A percentile compares a stretch with the other conserved stretches of the same genome.
phyloP scores from a whole-genome alignment of 2,888 invertebrate species.

The Eremobia ochroleuca region DNA sequence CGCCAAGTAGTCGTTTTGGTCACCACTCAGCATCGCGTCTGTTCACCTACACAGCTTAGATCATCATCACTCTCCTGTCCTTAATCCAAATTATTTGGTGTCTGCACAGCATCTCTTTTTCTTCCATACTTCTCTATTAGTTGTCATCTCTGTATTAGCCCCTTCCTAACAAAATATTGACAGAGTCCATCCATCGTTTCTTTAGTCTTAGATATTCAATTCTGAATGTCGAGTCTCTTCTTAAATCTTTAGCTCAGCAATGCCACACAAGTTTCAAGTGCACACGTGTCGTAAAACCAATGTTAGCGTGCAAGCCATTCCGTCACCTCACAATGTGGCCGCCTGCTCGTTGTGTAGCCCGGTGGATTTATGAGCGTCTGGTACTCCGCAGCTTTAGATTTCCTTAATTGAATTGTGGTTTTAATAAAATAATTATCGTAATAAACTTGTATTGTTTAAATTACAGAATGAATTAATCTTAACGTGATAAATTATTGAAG shows the following conservation, averaged over 20 bases:
- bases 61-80: no score
- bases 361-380: constrained; percentile 53
- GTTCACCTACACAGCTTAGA: no score
- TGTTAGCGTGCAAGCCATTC: constrained; percentile 72
- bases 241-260: constrained; percentile 62
- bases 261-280: constrained; percentile 77
- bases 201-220: neutral
- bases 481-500: neutral
- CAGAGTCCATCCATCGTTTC: no score
- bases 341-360: constrained; percentile 41
- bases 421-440: neutral
- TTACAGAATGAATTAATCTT: neutral
- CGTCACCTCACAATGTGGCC: constrained; percentile 62
- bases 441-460: neutral
- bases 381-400: constrained; percentile 31
- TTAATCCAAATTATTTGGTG: no score
- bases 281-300: constrained; percentile 82
- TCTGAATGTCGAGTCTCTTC: constrained; percentile 62
- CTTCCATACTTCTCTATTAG: no score
- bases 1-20: neutral
- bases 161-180: no score
- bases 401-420: constrained; percentile 51
- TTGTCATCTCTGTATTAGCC: no score
- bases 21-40: neutral
- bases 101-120: no score